Conservation (phyloP, 2,888 invertebrate species). For the Atherix ibis region DNA sequence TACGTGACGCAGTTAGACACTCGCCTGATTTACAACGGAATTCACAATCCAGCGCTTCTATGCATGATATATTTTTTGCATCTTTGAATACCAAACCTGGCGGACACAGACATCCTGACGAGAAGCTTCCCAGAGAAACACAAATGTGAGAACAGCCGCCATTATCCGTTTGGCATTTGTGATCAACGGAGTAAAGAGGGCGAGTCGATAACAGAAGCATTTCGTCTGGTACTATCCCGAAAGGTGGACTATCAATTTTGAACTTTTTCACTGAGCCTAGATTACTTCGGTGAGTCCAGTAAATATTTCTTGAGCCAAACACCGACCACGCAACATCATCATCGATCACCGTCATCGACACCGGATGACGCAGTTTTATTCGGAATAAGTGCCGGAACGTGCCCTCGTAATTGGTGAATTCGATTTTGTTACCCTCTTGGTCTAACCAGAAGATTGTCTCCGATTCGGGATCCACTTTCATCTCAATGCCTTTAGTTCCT, state of each 20-base stretch:
- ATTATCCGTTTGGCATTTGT: constrained; percentile 42
- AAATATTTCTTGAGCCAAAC: constrained; percentile 38
- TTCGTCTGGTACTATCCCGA: constrained; percentile 15
- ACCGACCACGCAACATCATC: constrained; percentile 56
- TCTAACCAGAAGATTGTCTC: constrained; percentile 52
- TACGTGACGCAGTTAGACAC: constrained; percentile 38
- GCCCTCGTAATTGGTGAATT: constrained; percentile 46
- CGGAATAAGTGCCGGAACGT: constrained; percentile 33
- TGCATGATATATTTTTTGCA: constrained; percentile 39
- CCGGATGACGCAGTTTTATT: constrained; percentile 35
- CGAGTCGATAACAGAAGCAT: constrained; percentile 4
- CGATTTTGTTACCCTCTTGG: constrained; percentile 46
- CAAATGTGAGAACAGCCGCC: constrained; percentile 63
- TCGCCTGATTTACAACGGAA: constrained; percentile 37
- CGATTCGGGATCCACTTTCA: constrained; percentile 38
- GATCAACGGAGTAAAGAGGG: constrained; percentile 19
- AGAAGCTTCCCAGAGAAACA: constrained; percentile 33
- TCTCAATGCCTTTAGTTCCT: constrained; percentile 25
- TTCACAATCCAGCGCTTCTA: constrained; percentile 35
- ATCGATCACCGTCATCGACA: constrained; percentile 43
- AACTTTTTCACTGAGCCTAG: constrained; percentile 23
- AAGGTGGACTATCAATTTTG: constrained; percentile 20
- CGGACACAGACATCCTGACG: constrained; percentile 46
- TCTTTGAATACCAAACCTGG: constrained; percentile 40
- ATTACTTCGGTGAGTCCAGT: constrained; percentile 41